These are phyloP conservation scores for Labeo catla DNA, from an alignment of 2,113 vertebrate species.

Conservation along the genomic window DNA sequence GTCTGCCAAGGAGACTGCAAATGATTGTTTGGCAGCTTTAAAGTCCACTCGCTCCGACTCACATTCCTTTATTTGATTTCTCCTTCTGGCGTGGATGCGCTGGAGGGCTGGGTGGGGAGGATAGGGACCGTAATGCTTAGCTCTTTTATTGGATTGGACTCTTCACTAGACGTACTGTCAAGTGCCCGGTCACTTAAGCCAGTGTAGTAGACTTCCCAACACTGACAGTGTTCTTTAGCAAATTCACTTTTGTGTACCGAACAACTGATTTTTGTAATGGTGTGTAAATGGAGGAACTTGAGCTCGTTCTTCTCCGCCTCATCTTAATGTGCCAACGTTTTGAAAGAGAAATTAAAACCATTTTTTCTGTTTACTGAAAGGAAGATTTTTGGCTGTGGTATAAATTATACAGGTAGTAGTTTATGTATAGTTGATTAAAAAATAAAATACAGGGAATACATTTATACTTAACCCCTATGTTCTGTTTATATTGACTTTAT, in stretches of 20 bases:
- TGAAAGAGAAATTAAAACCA: not conserved
- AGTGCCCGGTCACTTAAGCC: conserved; percentile 22
- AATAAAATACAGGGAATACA: no score
- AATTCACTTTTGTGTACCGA: not conserved
- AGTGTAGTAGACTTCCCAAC: not conserved
- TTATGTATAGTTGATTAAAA: not conserved
- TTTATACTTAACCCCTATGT: no score
- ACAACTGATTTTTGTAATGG: conserved; percentile 2
- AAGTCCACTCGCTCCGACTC: conserved; percentile 37
- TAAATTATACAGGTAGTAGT: not conserved
- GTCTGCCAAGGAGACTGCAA: conserved; percentile 45
- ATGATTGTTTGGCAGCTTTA: conserved; percentile 53
- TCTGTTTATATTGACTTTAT: no score
- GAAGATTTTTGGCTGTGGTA: not conserved
- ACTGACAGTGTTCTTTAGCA: not conserved
- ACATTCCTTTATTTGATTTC: conserved; percentile 47
- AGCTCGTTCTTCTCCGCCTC: no score
- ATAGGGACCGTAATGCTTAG: conserved; percentile 37
- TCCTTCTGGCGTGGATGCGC: not conserved
- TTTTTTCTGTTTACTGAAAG: no score
- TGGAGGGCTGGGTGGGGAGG: conserved; percentile 27
- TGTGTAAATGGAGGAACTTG: not conserved
- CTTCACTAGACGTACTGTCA: conserved; percentile 15
- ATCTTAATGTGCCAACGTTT: not conserved
- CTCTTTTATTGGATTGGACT: conserved; percentile 51